These are phyloP conservation scores for Bombus ignitus DNA, from an alignment of 1,140 invertebrate genomes.

Conservation along the genomic window DNA sequence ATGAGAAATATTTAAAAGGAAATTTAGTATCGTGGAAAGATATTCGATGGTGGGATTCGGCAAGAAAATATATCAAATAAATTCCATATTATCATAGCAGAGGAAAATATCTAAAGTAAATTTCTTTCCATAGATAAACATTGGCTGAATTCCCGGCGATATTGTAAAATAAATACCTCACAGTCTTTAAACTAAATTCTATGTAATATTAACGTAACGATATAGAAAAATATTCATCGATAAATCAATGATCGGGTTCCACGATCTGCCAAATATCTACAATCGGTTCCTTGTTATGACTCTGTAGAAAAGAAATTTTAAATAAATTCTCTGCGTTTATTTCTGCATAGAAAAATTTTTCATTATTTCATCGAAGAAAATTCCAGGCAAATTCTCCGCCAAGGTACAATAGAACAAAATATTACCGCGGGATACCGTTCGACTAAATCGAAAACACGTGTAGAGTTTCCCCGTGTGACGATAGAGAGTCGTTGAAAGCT, in stretches of 20 bases:
- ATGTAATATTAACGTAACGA: too few relatives aligned
- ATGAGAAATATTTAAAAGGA: too few relatives aligned
- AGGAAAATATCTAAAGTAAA: neutral
- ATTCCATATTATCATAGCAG: neutral
- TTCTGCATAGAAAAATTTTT: too few relatives aligned
- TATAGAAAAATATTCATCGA: neutral
- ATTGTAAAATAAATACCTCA: neutral
- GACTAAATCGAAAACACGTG: neutral
- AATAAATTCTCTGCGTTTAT: neutral
- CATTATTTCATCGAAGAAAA: too few relatives aligned
- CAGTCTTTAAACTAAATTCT: neutral
- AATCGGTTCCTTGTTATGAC: neutral
- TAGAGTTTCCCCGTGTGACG: neutral
- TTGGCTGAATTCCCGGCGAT: neutral
- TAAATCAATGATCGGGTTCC: neutral
- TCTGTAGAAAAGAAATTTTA: neutral
- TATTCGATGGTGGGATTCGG: neutral
- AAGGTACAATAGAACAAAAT: too few relatives aligned
- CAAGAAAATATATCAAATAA: neutral
- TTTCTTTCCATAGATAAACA: neutral
- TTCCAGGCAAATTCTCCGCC: too few relatives aligned
- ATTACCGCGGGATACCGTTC: neutral
- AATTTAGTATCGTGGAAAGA: neutral
- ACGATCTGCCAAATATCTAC: neutral
- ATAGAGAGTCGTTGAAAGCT: neutral